phyloP scores from a whole-genome alignment of 2,113 vertebrate genomes.

The Rhabdomys dilectus region DNA sequence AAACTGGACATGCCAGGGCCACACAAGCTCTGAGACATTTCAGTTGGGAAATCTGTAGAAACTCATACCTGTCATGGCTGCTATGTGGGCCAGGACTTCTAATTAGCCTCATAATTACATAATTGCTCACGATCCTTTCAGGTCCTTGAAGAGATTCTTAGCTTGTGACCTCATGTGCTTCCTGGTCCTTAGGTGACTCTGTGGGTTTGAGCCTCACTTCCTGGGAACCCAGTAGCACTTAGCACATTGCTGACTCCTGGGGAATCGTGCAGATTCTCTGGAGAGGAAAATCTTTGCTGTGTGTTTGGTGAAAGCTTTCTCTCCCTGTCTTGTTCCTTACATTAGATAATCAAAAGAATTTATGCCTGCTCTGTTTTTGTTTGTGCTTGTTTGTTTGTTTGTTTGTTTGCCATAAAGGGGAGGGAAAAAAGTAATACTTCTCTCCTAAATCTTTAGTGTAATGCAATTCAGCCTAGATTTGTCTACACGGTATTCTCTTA shows the following conservation, averaged over 20 bases:
- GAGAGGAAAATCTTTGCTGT: conserved; percentile 35
- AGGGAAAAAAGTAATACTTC: not conserved
- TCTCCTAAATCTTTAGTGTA: not conserved
- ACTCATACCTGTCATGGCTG: conserved; percentile 62
- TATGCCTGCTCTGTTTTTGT: not conserved
- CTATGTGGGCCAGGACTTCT: conserved; percentile 48
- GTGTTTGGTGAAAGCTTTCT: conserved; percentile 41
- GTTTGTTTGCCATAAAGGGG: not conserved
- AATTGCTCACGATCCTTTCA: conserved; percentile 73
- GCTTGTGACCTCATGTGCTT: conserved; percentile 66
- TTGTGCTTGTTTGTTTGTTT: too few relatives aligned
- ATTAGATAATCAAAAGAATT: conserved; percentile 55
- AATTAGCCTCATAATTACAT: conserved; percentile 78
- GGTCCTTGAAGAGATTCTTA: conserved; percentile 79
- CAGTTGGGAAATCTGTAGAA: conserved; percentile 73
- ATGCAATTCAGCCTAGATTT: conserved; percentile 16
- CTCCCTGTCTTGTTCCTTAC: not conserved
- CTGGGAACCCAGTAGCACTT: conserved; percentile 54
- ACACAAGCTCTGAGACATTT: conserved; percentile 58
- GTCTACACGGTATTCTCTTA: not conserved
- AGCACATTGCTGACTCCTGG: conserved; percentile 36
- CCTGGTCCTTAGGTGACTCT: conserved; percentile 57
- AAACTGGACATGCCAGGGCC: not conserved
- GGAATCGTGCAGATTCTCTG: conserved; percentile 59
- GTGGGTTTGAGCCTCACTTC: not conserved